These are phyloP conservation scores for Scotopteryx bipunctaria DNA, from an alignment of 2,888 invertebrate species.

Conservation along the genomic window DNA sequence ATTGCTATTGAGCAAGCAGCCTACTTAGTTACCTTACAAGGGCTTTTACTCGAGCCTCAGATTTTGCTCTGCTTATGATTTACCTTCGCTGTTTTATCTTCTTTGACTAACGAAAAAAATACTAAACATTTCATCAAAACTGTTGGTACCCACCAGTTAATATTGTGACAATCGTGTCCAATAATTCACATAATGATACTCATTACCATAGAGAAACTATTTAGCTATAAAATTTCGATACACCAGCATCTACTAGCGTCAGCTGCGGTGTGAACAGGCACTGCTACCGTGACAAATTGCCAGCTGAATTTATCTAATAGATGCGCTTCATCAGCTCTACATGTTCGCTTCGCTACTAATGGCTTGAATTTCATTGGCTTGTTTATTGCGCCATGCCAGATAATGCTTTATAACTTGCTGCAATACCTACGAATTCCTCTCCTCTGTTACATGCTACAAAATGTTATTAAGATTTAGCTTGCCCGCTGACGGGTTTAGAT, in stretches of 20 bases:
- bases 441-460: too few species aligned
- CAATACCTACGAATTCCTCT: too few species aligned
- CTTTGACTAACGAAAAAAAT: not conserved
- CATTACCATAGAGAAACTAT: slow-evolving; percentile 18
- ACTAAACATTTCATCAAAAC: too few species aligned
- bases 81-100: too few species aligned
- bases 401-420: not conserved
- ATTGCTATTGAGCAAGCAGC: too few species aligned
- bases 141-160: too few species aligned
- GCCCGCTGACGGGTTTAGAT: too few species aligned
- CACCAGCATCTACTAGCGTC: slow-evolving; percentile 4
- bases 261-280: slow-evolving; percentile 20
- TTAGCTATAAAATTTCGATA: not conserved
- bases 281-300: slow-evolving; percentile 24
- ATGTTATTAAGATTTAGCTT: too few species aligned
- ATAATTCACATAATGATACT: slow-evolving; percentile 7
- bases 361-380: slow-evolving; percentile 10
- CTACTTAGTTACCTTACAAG: too few species aligned
- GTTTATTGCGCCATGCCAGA: slow-evolving; percentile 6
- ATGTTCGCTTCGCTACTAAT: slow-evolving; percentile 15
- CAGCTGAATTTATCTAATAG: slow-evolving; percentile 25
- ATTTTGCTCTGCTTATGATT: too few species aligned
- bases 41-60: too few species aligned
- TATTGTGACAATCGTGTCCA: not conserved
- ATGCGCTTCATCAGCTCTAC: slow-evolving; percentile 22